Percentiles rank a stretch among this genome's conserved stretches.
Conservation (phyloP, 2,888 invertebrate species). For the Papilio demoleus region DNA sequence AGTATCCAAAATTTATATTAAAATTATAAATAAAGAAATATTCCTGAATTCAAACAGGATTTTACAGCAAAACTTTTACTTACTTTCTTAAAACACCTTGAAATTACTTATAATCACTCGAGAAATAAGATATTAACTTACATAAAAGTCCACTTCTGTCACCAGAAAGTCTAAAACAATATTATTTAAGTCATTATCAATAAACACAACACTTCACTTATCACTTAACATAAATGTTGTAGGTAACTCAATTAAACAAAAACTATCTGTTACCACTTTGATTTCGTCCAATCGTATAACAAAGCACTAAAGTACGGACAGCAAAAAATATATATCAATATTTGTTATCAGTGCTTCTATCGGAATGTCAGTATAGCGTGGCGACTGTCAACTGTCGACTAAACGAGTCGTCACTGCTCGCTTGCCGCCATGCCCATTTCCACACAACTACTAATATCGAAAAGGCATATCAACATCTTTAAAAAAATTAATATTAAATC, state of each 20-base stretch:
- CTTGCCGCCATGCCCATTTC: constrained; percentile 82
- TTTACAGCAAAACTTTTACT: background rate
- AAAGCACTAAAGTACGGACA: constrained; percentile 63
- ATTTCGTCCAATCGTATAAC: constrained; percentile 48
- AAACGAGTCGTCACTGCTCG: constrained; percentile 81
- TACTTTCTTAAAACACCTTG: background rate
- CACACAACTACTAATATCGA: constrained; percentile 49
- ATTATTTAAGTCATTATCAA: constrained; percentile 61
- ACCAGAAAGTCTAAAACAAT: constrained; percentile 43
- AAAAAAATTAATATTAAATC: constrained; percentile 45
- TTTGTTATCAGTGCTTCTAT: constrained; percentile 80
- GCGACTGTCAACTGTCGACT: constrained; percentile 84
- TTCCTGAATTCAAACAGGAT: too few relatives aligned
- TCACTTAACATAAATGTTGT: constrained; percentile 44
- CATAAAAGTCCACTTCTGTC: constrained; percentile 28
- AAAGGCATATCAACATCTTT: constrained; percentile 49
- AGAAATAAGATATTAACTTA: constrained; percentile 31
- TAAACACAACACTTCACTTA: constrained; percentile 66
- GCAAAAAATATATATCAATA: constrained; percentile 72
- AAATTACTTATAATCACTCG: constrained; percentile 21
- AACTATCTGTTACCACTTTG: constrained; percentile 45
- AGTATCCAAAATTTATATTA: too few relatives aligned
- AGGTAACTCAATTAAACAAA: constrained; percentile 39
- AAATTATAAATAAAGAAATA: too few relatives aligned
- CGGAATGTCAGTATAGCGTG: constrained; percentile 83